Conservation (phyloP, 2,113 vertebrate species). For the Dasypus novemcinctus region DNA sequence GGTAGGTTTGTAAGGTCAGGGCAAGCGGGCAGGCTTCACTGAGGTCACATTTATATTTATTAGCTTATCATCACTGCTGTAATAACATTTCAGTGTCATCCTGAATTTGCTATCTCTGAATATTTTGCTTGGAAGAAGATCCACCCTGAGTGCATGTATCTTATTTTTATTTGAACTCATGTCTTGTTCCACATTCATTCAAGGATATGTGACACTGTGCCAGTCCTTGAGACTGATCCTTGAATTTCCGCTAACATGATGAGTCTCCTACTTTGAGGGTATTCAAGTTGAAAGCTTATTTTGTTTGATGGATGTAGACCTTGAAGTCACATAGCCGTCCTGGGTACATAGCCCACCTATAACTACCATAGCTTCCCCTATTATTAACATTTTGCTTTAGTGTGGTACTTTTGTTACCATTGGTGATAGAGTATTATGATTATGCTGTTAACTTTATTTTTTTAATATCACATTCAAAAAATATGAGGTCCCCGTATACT, state of each 20-base stretch:
- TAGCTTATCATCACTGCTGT: conserved; percentile 59
- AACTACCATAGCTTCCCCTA: neutral
- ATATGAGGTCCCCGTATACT: too few species aligned
- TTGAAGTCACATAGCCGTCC: conserved; percentile 84
- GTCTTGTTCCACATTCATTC: conserved; percentile 80
- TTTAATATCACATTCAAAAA: too few species aligned
- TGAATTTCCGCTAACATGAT: conserved; percentile 68
- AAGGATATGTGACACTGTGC: conserved; percentile 77
- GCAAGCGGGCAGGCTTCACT: conserved; percentile 78
- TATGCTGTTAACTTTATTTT: too few species aligned
- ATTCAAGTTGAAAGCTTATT: conserved; percentile 76
- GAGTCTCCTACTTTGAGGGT: conserved; percentile 77
- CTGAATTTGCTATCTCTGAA: conserved; percentile 43
- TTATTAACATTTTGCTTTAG: too few species aligned
- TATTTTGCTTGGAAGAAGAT: conserved; percentile 72
- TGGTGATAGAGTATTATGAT: too few species aligned
- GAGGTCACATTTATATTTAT: conserved; percentile 57
- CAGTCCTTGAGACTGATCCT: neutral
- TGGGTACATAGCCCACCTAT: conserved; percentile 78
- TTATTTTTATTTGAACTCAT: conserved; percentile 85
- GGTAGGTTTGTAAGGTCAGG: too few species aligned
- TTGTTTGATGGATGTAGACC: conserved; percentile 76
- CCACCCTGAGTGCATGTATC: conserved; percentile 75
- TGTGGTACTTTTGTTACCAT: too few species aligned
- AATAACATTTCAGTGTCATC: conserved; percentile 81